Base-by-base conservation (phyloP, 2,113 vertebrate genomes). In the Pipra filicauda region DNA sequence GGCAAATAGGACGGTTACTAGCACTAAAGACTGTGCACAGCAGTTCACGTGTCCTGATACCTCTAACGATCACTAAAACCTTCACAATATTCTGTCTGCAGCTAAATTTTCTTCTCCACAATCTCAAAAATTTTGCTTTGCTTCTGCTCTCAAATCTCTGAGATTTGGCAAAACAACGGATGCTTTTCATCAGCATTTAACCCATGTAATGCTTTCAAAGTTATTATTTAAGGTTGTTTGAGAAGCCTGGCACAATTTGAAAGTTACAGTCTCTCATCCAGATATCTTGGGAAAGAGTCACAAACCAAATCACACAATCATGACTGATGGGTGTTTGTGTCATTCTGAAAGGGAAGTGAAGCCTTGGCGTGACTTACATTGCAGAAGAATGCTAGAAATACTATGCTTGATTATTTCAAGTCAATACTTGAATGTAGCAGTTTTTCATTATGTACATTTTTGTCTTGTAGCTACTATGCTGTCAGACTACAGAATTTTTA, bases 351-450 rank as follows among this genome's bases (percentile, higher is more conserved):
- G 72, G 35, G 43, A 95, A 93, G 55, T 18, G 55, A 95, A 95
- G 58, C 18, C 59, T n/a, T 59, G 43, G 26, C 15, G 4, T 30
- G 43, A 82, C 55, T 67, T 51, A 65, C 5, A 27, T 19, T 39
- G 37, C 49, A 82, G 30, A 82, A 69, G 8, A 92, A 89, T 51
- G 55, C 64, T 80, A 88, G 91, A 93, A 82, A 80, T 79, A 52
- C 17, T 49, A 13, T 48, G 33, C 17, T 64, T 59, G 52, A 67
- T 35, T 57, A 87, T 69, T 95, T 92, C 73, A 73, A 65, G 33
- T 37, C 28, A 74, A 30, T 35, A 83, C 3, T 17, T 88, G 28
- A 65, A 85, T 2, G 6, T 0, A 37, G 13, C 12, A 1, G 0
- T 15, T 39, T 69, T 44, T 59, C 37, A 49, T 41, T 62, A 66